These are phyloP conservation scores for Melanogrammus aeglefinus DNA, from an alignment of 2,797 vertebrate species.

Conservation along the genomic window DNA sequence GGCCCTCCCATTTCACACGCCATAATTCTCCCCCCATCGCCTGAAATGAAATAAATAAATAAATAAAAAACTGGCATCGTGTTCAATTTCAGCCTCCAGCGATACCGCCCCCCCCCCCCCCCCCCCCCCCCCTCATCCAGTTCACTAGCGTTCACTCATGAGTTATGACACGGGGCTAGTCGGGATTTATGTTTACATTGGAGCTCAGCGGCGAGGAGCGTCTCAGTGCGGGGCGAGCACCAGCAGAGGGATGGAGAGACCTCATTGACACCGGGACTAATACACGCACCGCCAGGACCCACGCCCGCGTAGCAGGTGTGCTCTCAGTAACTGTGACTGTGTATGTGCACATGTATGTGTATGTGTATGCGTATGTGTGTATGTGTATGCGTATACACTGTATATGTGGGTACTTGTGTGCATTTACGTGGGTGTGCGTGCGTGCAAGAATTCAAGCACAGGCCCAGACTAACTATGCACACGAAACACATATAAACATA, in stretches of 20 bases:
- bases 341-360: too few species aligned
- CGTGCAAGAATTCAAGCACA: too few species aligned
- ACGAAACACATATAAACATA: too few species aligned
- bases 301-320: too few species aligned
- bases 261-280: neutral
- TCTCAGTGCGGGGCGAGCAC: constrained; percentile 23
- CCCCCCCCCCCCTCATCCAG: constrained; percentile 31
- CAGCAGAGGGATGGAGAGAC: constrained; percentile 21
- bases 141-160: constrained; percentile 41
- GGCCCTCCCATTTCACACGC: constrained; percentile 52
- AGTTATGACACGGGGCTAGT: constrained; percentile 62
- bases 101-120: constrained; percentile 35
- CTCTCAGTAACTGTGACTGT: too few species aligned
- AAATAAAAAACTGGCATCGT: constrained; percentile 32
- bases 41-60: constrained; percentile 59
- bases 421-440: too few species aligned
- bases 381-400: too few species aligned
- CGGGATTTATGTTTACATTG: constrained; percentile 64
- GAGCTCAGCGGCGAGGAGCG: constrained; percentile 42
- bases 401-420: too few species aligned
- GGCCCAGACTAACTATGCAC: too few species aligned
- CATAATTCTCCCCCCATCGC: constrained; percentile 66
- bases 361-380: too few species aligned
- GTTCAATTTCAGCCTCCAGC: constrained; percentile 67
- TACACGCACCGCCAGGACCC: too few species aligned